Conservation (phyloP, 2,888 invertebrate genomes). For the Phyllotreta striolata region DNA sequence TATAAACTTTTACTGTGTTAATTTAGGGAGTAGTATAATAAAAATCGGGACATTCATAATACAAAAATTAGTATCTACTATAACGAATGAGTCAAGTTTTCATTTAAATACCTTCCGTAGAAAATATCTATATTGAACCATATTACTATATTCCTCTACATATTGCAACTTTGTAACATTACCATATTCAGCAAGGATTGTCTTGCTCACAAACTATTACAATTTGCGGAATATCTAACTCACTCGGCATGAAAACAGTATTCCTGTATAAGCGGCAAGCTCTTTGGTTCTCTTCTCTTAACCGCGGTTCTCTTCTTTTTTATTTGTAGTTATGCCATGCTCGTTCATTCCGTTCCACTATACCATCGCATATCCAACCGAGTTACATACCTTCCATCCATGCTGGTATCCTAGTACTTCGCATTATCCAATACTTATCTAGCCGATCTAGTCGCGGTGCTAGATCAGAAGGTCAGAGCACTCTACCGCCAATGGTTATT, state of each 20-base stretch:
- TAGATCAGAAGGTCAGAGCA: conserved; percentile 28
- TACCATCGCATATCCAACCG: conserved; percentile 13
- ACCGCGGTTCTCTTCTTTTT: conserved; percentile 20
- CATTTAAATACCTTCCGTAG: no score
- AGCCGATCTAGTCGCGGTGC: conserved; percentile 36
- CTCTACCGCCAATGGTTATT: conserved; percentile 22
- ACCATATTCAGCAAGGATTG: no score
- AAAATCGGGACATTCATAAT: neutral
- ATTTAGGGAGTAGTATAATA: no score
- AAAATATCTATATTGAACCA: no score
- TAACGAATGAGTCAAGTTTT: no score
- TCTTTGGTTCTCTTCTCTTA: conserved; percentile 13
- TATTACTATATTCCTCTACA: no score
- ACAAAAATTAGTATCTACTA: neutral
- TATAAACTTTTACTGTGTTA: neutral
- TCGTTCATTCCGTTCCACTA: conserved; percentile 30
- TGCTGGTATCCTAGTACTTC: conserved; percentile 39
- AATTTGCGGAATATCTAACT: conserved; percentile 8
- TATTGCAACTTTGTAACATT: no score
- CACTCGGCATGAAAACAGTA: conserved; percentile 24
- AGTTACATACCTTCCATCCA: conserved; percentile 35
- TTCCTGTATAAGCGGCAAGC: conserved; percentile 20
- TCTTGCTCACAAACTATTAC: conserved; percentile 20
- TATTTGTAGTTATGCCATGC: conserved; percentile 23
- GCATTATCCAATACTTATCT: conserved; percentile 41